A percentile compares a stretch with the other conserved stretches of the same genome.
Conservation (phyloP, 2,797 vertebrate species). For the Allobates femoralis region DNA sequence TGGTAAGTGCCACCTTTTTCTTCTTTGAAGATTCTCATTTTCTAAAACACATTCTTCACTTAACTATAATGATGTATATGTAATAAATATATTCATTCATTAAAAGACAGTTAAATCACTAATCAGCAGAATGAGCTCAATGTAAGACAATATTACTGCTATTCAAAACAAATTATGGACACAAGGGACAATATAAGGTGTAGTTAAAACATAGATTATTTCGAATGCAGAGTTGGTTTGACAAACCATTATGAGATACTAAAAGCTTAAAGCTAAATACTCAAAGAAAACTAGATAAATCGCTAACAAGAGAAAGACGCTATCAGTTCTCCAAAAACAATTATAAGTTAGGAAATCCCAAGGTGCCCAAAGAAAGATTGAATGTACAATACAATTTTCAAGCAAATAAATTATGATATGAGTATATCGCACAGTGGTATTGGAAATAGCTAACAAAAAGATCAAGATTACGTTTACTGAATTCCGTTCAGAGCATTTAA, state of each 20-base stretch:
- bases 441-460: conserved; percentile 24
- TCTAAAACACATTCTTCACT: too few relatives aligned
- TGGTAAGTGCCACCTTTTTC: too few relatives aligned
- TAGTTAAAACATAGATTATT: conserved; percentile 6
- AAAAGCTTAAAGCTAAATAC: conserved; percentile 22
- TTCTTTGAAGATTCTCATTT: too few relatives aligned
- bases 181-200: not conserved
- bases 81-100: not conserved
- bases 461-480: conserved; percentile 17
- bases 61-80: not conserved
- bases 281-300: conserved; percentile 9
- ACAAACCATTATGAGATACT: conserved; percentile 30
- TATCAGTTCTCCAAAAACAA: conserved; percentile 28
- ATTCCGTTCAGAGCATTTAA: not conserved
- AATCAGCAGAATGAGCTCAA: not conserved
- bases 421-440: not conserved
- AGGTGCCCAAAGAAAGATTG: conserved; percentile 28
- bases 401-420: conserved; percentile 31
- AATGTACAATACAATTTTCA: conserved; percentile 27
- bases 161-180: not conserved
- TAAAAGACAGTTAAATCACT: not conserved
- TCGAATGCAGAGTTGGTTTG: not conserved
- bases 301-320: conserved; percentile 16
- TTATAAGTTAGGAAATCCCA: conserved; percentile 38
- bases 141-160: too few relatives aligned